A percentile compares a stretch with the other conserved stretches of the same genome.
Evolutionary conservation across 1,140 invertebrate genomes (phyloP).

Genomic region (Myzus persicae): DNA sequence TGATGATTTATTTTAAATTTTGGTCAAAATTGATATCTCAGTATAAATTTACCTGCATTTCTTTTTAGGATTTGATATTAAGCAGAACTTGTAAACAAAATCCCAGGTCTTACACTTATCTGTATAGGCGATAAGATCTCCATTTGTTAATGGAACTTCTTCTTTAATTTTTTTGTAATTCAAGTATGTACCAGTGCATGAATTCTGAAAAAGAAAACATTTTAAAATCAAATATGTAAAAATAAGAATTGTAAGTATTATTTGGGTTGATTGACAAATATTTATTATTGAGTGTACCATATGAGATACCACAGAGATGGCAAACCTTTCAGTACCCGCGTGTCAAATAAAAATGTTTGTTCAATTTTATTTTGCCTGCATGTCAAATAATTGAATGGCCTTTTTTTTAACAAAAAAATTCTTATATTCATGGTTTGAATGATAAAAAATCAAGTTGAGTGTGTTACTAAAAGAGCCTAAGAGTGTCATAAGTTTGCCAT

Average conservation of each 20-base stretch:
- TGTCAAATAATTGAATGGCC: too few relatives aligned
- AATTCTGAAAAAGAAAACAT: neutral
- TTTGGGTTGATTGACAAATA: neutral
- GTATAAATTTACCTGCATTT: constrained; percentile 10
- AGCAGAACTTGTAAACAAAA: neutral
- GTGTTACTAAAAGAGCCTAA: too few relatives aligned
- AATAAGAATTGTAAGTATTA: neutral
- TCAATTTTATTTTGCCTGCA: too few relatives aligned
- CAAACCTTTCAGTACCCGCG: too few relatives aligned
- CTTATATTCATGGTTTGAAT: too few relatives aligned
- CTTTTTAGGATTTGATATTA: neutral
- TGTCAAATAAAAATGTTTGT: too few relatives aligned
- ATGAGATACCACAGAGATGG: too few relatives aligned
- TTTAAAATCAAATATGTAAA: neutral
- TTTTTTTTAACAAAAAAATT: too few relatives aligned
- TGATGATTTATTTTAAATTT: neutral
- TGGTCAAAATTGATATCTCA: neutral
- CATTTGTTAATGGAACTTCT: neutral
- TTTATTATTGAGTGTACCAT: neutral
- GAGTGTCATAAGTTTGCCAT: too few relatives aligned
- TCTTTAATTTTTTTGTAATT: neutral
- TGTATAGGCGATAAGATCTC: constrained; percentile 22
- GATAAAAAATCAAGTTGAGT: too few relatives aligned
- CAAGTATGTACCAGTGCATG: neutral
- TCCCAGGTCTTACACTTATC: neutral